Percentiles rank a stretch among this genome's conserved stretches.
These are phyloP conservation scores for Alloplasta piceator DNA, from an alignment of 2,888 invertebrate genomes.

Conservation along the genomic window DNA sequence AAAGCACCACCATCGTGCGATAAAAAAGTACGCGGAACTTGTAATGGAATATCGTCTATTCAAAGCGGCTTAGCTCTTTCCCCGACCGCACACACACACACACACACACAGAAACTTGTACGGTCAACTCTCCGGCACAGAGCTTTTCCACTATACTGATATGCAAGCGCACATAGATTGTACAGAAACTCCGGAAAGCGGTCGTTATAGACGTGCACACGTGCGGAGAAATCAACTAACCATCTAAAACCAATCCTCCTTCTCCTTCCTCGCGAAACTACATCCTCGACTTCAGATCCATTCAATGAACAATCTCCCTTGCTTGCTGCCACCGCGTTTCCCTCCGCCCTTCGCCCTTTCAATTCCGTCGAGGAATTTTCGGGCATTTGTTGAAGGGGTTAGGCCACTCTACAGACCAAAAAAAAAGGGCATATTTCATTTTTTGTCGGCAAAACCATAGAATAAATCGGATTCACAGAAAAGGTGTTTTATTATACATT, in stretches of 20 bases:
- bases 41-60: slow-evolving; percentile 65
- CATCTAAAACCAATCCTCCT: neutral
- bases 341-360: slow-evolving; percentile 4
- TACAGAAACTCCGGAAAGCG: slow-evolving; percentile 47
- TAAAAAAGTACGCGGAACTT: slow-evolving; percentile 65
- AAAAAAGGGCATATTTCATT: no score
- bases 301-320: slow-evolving; percentile 39
- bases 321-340: slow-evolving; percentile 4
- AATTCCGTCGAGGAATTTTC: slow-evolving; percentile 19
- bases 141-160: slow-evolving; percentile 17
- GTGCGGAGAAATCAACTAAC: slow-evolving; percentile 53
- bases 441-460: no score
- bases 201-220: slow-evolving; percentile 17
- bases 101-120: slow-evolving; percentile 19
- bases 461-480: no score
- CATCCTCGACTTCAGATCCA: slow-evolving; percentile 44
- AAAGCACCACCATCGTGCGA: slow-evolving; percentile 60
- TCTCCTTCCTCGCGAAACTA: slow-evolving; percentile 27
- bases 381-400: no score
- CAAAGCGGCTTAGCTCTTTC: slow-evolving; percentile 58
- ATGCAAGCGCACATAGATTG: neutral
- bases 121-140: slow-evolving; percentile 51
- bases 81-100: slow-evolving; percentile 1
- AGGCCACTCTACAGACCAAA: no score
- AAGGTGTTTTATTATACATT: no score